Percentiles rank a stretch among this genome's conserved stretches.
Evolutionary conservation across 2,888 invertebrate species (phyloP).

Genomic region (Aphodius sticticus): DNA sequence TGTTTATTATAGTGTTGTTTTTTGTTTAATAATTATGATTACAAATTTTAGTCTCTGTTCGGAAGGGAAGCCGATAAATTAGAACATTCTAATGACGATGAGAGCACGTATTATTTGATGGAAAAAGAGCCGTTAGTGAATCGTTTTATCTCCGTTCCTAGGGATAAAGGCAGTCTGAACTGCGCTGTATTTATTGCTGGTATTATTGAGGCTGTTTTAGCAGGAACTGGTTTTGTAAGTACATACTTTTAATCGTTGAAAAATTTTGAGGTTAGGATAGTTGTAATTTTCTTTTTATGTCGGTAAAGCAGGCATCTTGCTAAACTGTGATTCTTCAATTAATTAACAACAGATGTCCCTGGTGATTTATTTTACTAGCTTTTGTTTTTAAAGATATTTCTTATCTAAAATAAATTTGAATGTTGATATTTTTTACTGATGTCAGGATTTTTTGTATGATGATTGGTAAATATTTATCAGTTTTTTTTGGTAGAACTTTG

Average conservation of each 20-base stretch:
- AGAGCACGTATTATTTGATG: constrained; percentile 96
- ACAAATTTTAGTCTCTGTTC: constrained; percentile 79
- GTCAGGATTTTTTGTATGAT: too few relatives aligned
- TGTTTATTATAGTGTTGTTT: neutral
- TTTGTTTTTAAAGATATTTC: too few relatives aligned
- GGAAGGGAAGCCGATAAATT: constrained; percentile 98
- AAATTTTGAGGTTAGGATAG: neutral
- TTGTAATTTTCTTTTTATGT: neutral
- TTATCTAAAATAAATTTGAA: too few relatives aligned
- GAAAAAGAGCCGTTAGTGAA: constrained; percentile 97
- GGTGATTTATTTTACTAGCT: neutral
- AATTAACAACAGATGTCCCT: neutral
- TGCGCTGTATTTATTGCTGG: constrained; percentile 99
- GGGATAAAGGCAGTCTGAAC: constrained; percentile 96
- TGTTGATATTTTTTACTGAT: too few relatives aligned
- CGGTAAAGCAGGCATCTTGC: neutral
- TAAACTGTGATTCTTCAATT: neutral
- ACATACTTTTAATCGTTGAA: constrained; percentile 10
- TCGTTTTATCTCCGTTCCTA: constrained; percentile 95
- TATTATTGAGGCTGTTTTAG: constrained; percentile 95
- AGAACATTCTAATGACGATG: constrained; percentile 98
- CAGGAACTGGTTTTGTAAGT: constrained; percentile 96
- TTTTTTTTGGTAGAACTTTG: too few relatives aligned
- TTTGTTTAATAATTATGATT: neutral
- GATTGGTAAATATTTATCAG: too few relatives aligned